These are phyloP conservation scores for Andrena flavipes DNA, from an alignment of 2,888 invertebrate genomes.

Conservation along the genomic window DNA sequence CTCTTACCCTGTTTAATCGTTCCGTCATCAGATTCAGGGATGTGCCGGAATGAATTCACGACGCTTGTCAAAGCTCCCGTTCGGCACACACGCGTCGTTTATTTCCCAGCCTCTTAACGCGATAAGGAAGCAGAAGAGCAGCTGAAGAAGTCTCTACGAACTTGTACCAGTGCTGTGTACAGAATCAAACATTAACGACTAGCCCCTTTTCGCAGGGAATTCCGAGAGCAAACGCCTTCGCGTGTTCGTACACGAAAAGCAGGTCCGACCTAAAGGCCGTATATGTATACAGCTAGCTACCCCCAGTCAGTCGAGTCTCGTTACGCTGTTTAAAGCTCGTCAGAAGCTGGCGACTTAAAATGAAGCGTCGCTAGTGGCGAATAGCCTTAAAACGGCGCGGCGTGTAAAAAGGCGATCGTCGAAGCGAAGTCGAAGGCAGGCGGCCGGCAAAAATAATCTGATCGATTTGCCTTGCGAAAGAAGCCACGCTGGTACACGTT, in stretches of 20 bases:
- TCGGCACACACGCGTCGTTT: background rate
- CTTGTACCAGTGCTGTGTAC: background rate
- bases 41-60: background rate
- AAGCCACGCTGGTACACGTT: constrained; percentile 67
- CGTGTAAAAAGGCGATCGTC: constrained; percentile 38
- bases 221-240: constrained; percentile 1
- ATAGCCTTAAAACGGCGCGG: background rate
- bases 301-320: background rate
- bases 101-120: background rate
- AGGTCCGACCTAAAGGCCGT: too few relatives aligned
- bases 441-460: constrained; percentile 66
- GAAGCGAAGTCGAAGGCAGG: constrained; percentile 24
- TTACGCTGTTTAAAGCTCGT: constrained; percentile 25
- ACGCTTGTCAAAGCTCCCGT: background rate
- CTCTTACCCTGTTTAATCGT: constrained; percentile 20
- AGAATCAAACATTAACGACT: constrained; percentile 18
- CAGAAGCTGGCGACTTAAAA: constrained; percentile 21
- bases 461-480: constrained; percentile 70
- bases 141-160: background rate
- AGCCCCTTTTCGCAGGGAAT: background rate
- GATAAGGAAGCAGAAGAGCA: background rate
- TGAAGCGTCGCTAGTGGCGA: background rate
- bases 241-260: background rate
- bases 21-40: constrained; percentile 24
- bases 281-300: too few relatives aligned